Percentiles rank a stretch among this genome's conserved stretches.
These are phyloP conservation scores for Madoqua kirkii DNA, from an alignment of 2,113 vertebrate genomes.

Conservation along the genomic window DNA sequence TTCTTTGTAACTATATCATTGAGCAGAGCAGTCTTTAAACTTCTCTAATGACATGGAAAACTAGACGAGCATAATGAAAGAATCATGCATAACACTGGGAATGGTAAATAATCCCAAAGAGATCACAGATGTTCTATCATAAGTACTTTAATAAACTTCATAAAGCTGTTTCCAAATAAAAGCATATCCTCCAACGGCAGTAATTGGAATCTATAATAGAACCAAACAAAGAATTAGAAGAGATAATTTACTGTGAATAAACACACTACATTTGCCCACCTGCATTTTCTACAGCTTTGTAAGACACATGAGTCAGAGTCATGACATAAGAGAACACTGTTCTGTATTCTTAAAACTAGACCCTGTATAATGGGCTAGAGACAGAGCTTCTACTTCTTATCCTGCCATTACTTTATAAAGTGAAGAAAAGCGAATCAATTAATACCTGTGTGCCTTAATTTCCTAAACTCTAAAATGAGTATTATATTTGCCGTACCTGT, in stretches of 20 bases:
- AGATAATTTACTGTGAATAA: constrained; percentile 16
- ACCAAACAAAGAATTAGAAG: constrained; percentile 33
- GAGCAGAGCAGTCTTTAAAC: constrained; percentile 10
- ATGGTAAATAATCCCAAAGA: constrained; percentile 55
- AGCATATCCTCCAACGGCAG: neutral
- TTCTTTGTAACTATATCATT: neutral
- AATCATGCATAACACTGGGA: neutral
- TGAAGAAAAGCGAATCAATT: neutral
- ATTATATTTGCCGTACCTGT: neutral
- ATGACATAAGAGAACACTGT: neutral
- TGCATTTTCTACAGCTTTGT: neutral
- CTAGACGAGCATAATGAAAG: constrained; percentile 31
- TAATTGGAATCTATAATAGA: constrained; percentile 37
- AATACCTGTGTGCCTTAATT: neutral
- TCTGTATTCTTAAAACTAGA: neutral
- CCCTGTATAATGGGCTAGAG: neutral
- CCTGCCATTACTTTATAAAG: neutral
- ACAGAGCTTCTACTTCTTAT: neutral
- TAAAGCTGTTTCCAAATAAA: constrained; percentile 43
- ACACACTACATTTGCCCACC: constrained; percentile 15
- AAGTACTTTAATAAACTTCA: constrained; percentile 45
- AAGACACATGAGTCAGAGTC: neutral
- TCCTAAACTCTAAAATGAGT: neutral
- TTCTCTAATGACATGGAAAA: constrained; percentile 7
- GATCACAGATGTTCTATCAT: constrained; percentile 34